Base-by-base conservation (phyloP, 2,888 invertebrate species). In the Poecilobothrus nobilitatus region DNA sequence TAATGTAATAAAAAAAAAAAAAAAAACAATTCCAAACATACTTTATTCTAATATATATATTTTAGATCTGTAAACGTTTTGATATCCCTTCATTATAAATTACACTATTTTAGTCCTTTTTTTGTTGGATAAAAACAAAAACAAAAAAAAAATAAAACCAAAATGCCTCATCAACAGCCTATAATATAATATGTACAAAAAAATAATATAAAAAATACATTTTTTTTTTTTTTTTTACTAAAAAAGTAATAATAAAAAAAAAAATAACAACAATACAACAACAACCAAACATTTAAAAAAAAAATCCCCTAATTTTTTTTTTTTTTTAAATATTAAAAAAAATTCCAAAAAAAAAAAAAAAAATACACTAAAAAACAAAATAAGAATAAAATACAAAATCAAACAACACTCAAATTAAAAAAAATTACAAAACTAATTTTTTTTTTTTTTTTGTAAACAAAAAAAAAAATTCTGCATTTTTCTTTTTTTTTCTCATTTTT, bases 111-210 rank as follows among this genome's bases (percentile, higher is more conserved):
- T n/a, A 53, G n/a, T 53, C 53, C 53, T 53, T 53, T 53, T 53
- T 53, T 12, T 27, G 1, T 12, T 41, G 7, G 2, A 6, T 41
- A 8, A 41, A 41, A 41, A 41, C 7, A 41, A 41, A 41, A 41
- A 12, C 41, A 41, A 41, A 9, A 41, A 3, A 41, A 41, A 41
- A 41, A 41, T 12, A 53, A 53, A 53, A 12, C n/a, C 15, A 53
- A 53, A 53, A 53, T 53, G n/a, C 53, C 7, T 53, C 53, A 53
- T 53, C 53, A 53, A 53, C 53, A 53, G 53, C 53, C 53, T 53
- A 53, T 53, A 53, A 53, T 53, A 53, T 53, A n/a, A n/a, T n/a
- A 53, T 15, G 15, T 53, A 53, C 53, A 53, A 53, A 6, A 53
- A 12, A 53, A 53, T 18, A 53, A 18, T 18, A 15, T 2, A 41